phyloP scores from a whole-genome alignment of 2,888 invertebrate genomes.

The Tetheella fluctuosa region DNA sequence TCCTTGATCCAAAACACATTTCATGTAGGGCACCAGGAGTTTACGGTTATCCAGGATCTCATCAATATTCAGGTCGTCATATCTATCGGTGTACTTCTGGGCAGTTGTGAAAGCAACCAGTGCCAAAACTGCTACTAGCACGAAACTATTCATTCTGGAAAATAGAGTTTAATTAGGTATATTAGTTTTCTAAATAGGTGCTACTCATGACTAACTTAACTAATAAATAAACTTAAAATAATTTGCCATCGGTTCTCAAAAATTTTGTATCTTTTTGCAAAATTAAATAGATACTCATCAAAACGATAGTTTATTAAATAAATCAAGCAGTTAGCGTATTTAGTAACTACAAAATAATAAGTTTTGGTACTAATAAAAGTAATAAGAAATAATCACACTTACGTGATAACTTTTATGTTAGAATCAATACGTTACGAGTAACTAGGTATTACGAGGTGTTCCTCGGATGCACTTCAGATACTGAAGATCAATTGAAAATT shows the following conservation, averaged over 20 bases:
- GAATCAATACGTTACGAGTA: neutral
- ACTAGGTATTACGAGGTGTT: neutral
- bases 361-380: conserved; percentile 11
- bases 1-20: conserved; percentile 86
- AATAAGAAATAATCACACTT: neutral
- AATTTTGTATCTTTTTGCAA: too few species aligned
- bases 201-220: too few species aligned
- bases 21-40: conserved; percentile 86
- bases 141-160: conserved; percentile 51
- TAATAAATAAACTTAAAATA: too few species aligned
- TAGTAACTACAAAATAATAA: neutral
- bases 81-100: conserved; percentile 85
- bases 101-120: conserved; percentile 31
- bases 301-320: too few species aligned
- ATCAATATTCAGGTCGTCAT: conserved; percentile 88
- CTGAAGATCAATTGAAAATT: conserved; percentile 7
- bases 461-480: neutral
- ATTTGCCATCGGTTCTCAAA: too few species aligned
- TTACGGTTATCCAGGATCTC: conserved; percentile 87
- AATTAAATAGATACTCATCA: too few species aligned
- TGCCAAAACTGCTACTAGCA: conserved; percentile 32
- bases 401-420: neutral
- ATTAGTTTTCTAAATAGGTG: too few species aligned
- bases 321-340: too few species aligned
- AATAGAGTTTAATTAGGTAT: neutral